Conservation (phyloP, 2,797 vertebrate species). For the Galagoides demidoff region DNA sequence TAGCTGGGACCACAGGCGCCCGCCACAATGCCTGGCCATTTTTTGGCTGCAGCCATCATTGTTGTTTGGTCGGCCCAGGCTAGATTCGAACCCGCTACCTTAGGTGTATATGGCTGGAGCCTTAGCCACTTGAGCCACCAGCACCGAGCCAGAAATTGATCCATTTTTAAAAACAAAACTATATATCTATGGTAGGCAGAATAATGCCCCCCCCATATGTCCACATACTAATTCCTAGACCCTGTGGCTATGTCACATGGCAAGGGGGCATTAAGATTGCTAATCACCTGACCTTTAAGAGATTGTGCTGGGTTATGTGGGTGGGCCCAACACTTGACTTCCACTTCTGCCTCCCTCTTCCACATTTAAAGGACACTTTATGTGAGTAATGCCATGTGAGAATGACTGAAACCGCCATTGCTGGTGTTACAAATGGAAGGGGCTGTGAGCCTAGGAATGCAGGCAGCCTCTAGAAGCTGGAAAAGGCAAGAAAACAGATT, state of each 20-base stretch:
- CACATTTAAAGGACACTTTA: too few species aligned
- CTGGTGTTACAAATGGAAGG: background rate
- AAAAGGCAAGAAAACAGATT: background rate
- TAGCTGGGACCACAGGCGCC: too few species aligned
- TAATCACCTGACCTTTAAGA: background rate
- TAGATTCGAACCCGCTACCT: too few species aligned
- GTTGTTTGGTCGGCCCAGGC: too few species aligned
- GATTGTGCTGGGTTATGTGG: background rate
- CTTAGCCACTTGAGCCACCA: too few species aligned
- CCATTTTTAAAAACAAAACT: constrained; percentile 3
- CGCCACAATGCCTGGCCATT: too few species aligned
- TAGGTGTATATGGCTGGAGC: too few species aligned
- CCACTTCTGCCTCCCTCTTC: background rate
- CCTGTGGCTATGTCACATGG: background rate
- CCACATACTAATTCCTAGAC: background rate
- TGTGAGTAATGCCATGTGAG: background rate
- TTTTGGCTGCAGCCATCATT: too few species aligned
- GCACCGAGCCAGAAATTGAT: background rate
- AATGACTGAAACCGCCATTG: background rate
- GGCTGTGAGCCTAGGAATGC: background rate
- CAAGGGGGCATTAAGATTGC: background rate
- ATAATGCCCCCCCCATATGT: background rate
- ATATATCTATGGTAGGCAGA: background rate
- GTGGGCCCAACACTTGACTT: background rate
- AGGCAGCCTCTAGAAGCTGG: background rate